Evolutionary conservation across 1,140 invertebrate genomes (phyloP), one percentile per base, ranked within the genome.

Genomic region (Onthophagus taurus): DNA sequence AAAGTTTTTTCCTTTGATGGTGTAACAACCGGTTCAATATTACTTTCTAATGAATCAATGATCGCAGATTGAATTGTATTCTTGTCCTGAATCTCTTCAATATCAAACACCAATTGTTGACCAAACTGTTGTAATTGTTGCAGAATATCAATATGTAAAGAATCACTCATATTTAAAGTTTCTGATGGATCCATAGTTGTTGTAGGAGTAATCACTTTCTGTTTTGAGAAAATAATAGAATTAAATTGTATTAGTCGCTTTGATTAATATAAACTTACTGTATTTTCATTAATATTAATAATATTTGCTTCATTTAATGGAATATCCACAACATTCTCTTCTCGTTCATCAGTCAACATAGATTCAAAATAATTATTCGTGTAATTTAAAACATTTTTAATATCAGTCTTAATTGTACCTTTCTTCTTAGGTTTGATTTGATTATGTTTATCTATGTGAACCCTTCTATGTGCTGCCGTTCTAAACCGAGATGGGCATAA

Each of bases 401-500:
- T 26, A 7, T n/a, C n/a, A 6, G 23, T 26, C n/a, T n/a, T n/a
- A n/a, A n/a, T 20, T 5, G 20, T n/a, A 9, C 3, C 17, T 19
- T 37, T 21, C 6, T 21, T 12, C n/a, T 20, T 21, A 4, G 11
- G 35, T n/a, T 37, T 23, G 17, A 9, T 5, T 37, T 37, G 17
- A 3, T 20, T 19, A 37, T 47, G 45, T 34, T 21, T 42, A 13
- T 7, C 7, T 12, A 47, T 17, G 36, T 85, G 83, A 16, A 75
- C 70, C 51, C 80, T 81, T 20, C 74, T 69, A 47, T 83, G 80
- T 5, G 79, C 79, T 2, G 77, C 74, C 1, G 81, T 85, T 57
- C 81, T 61, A 55, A 85, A 86, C 39, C 67, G 64, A 16, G 71
- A 62, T 19, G 74, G 68, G 59, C 82, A 86, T 34, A 77, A 61